Percentiles rank a stretch among this genome's conserved stretches.
These are phyloP conservation scores for Gymnarchus niloticus DNA, from an alignment of 2,113 vertebrate species.

Conservation along the genomic window DNA sequence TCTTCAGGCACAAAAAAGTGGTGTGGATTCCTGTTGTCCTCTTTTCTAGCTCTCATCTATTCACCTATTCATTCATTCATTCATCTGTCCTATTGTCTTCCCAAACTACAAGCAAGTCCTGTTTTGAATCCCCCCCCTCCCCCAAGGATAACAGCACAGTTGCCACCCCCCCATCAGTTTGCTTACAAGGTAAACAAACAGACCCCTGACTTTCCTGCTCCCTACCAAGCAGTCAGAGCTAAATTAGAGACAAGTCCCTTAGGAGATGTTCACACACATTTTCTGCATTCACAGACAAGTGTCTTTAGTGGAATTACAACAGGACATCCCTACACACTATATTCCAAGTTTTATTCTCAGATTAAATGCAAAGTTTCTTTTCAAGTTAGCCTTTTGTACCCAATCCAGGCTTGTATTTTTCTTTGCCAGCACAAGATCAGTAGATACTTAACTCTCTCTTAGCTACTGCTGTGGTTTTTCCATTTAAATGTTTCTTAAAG, in stretches of 20 bases:
- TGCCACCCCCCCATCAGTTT: not conserved
- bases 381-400: not conserved
- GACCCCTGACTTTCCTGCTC: not conserved
- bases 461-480: not conserved
- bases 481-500: not conserved
- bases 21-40: constrained; percentile 52
- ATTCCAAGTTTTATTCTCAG: not conserved
- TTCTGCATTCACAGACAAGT: not conserved
- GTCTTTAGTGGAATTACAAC: not conserved
- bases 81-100: constrained; percentile 53
- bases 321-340: not conserved
- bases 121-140: not conserved
- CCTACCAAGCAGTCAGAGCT: not conserved
- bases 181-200: constrained; percentile 13
- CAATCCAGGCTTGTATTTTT: not conserved
- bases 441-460: not conserved
- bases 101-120: constrained; percentile 18
- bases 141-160: not conserved
- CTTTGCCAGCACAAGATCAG: not conserved
- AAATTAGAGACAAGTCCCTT: constrained; percentile 10
- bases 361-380: not conserved
- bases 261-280: constrained; percentile 17
- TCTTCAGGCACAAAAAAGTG: constrained; percentile 44
- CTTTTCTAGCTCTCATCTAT: constrained; percentile 59
- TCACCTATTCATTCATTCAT: constrained; percentile 50